phyloP scores from a whole-genome alignment of 2,797 vertebrate species.

The Sebastiscus albofasciatus region DNA sequence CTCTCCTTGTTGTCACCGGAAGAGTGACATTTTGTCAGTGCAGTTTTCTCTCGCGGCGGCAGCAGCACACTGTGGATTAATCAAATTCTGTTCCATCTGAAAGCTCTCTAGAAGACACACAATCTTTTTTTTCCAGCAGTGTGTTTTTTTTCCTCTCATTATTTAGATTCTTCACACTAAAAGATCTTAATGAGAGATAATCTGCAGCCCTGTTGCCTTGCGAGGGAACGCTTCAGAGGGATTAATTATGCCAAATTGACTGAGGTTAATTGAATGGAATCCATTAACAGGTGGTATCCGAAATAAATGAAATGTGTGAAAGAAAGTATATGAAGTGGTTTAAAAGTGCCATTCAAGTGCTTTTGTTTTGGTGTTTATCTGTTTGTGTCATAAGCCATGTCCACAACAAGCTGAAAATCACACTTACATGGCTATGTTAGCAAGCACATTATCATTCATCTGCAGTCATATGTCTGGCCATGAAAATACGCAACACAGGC shows the following conservation, averaged over 20 bases:
- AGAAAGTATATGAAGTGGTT: background rate
- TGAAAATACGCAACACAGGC: background rate
- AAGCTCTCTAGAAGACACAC: background rate
- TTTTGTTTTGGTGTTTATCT: background rate
- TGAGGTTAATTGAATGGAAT: constrained; percentile 46
- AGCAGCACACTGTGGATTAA: background rate
- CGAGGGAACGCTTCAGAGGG: constrained; percentile 20
- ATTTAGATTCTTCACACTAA: constrained; percentile 34
- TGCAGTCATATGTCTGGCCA: background rate
- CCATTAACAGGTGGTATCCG: constrained; percentile 21
- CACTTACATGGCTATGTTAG: background rate
- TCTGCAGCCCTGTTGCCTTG: constrained; percentile 24
- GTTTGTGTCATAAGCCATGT: background rate
- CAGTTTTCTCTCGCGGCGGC: background rate
- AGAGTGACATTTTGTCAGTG: background rate
- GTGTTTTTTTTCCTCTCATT: constrained; percentile 17
- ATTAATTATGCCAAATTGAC: constrained; percentile 48
- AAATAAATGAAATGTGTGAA: background rate
- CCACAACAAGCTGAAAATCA: background rate
- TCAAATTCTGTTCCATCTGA: constrained; percentile 9
- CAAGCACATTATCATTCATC: background rate
- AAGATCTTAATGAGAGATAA: constrained; percentile 51
- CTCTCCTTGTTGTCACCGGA: background rate
- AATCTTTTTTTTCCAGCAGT: constrained; percentile 2
- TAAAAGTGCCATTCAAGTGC: background rate